phyloP scores from a whole-genome alignment of 1,140 invertebrate species.

The Formica exsecta region DNA sequence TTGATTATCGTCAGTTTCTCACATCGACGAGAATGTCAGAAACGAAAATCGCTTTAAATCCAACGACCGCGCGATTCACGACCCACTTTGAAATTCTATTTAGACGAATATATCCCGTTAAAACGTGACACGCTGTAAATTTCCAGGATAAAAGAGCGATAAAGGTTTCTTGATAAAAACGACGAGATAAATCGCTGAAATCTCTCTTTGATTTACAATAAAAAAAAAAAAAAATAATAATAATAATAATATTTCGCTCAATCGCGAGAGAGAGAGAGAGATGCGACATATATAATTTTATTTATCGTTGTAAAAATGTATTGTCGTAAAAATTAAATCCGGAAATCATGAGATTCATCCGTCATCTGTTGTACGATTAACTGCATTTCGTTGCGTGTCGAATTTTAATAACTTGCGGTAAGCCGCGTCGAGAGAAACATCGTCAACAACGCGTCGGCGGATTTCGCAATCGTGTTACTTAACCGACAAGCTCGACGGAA shows the following conservation, averaged over 20 bases:
- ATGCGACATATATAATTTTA: neutral
- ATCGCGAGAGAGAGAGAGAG: neutral
- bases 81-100: constrained; percentile 61
- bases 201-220: neutral
- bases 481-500: neutral
- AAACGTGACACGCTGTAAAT: constrained; percentile 37
- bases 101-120: constrained; percentile 52
- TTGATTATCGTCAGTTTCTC: constrained; percentile 56
- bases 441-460: constrained; percentile 20
- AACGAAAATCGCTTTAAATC: constrained; percentile 58
- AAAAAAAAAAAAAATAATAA: constrained; percentile 14
- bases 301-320: neutral
- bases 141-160: constrained; percentile 25
- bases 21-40: constrained; percentile 55
- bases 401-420: constrained; percentile 21
- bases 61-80: constrained; percentile 26
- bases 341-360: neutral
- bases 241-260: neutral
- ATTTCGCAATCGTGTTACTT: constrained; percentile 52
- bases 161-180: constrained; percentile 2
- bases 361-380: neutral
- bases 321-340: neutral
- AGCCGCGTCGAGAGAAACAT: constrained; percentile 4
- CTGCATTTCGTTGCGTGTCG: neutral
- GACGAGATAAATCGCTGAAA: neutral